phyloP scores from a whole-genome alignment of 2,888 invertebrate species.

The Hololepta plana region DNA sequence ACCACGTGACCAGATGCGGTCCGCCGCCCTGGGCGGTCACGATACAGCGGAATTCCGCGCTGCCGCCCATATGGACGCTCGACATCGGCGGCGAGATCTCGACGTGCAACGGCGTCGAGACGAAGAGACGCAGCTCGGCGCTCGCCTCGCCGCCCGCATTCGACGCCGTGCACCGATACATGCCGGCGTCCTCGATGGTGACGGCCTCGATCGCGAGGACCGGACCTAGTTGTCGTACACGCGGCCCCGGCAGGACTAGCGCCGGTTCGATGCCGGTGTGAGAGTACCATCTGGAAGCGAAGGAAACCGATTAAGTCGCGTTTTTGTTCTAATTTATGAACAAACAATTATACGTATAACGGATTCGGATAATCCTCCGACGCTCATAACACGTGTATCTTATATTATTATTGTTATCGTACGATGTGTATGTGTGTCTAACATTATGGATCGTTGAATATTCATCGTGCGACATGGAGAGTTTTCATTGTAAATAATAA shows the following conservation, averaged over 20 bases:
- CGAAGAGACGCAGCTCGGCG: conserved; percentile 45
- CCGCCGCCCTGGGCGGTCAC: conserved; percentile 36
- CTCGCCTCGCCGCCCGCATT: conserved; percentile 54
- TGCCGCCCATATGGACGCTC: conserved; percentile 56
- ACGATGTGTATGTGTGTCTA: no score
- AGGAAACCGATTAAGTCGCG: conserved; percentile 1
- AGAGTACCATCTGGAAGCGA: conserved; percentile 42
- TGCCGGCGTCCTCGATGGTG: conserved; percentile 46
- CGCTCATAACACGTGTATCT: no score
- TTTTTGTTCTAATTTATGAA: neutral
- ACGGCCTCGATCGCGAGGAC: conserved; percentile 53
- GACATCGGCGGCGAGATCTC: conserved; percentile 45
- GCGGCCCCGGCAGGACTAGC: conserved; percentile 42
- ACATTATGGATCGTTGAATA: no score
- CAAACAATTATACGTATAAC: neutral
- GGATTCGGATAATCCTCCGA: neutral
- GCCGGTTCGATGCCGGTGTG: conserved; percentile 45
- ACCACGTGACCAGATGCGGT: conserved; percentile 30
- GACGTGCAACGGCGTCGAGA: conserved; percentile 46
- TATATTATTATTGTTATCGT: no score
- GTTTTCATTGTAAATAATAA: no score
- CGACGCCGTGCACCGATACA: conserved; percentile 48
- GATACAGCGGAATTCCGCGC: conserved; percentile 49
- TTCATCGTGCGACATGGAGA: no score
- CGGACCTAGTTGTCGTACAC: conserved; percentile 46